Percentiles rank a stretch among this genome's conserved stretches.
Conservation (phyloP, 2,797 vertebrate species). For the Leuciscus waleckii region DNA sequence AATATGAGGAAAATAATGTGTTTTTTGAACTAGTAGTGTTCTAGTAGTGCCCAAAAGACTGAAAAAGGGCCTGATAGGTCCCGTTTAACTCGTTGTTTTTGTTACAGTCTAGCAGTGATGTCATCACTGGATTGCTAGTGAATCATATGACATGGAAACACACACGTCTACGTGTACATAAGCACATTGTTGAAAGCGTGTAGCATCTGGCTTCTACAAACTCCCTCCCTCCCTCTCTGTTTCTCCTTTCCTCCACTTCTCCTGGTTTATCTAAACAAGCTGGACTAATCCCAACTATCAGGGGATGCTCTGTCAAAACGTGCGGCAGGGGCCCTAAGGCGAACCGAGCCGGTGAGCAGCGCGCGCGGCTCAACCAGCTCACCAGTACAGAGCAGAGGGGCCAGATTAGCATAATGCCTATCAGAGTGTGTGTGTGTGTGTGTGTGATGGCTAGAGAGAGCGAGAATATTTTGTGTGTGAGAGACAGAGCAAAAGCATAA, state of each 20-base stretch:
- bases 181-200: slow-evolving; percentile 86
- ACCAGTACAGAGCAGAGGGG: slow-evolving; percentile 77
- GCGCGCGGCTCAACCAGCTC: slow-evolving; percentile 80
- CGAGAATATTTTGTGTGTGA: slow-evolving; percentile 29
- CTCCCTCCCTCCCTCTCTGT: slow-evolving; percentile 11
- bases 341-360: slow-evolving; percentile 93
- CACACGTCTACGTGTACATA: not conserved
- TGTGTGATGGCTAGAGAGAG: slow-evolving; percentile 29
- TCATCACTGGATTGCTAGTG: not conserved
- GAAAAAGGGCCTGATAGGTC: not conserved
- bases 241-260: slow-evolving; percentile 86
- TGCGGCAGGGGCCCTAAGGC: slow-evolving; percentile 97
- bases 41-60: no score
- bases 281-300: slow-evolving; percentile 99
- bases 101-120: slow-evolving; percentile 4
- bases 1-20: no score
- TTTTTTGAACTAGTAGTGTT: no score
- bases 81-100: not conserved
- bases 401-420: slow-evolving; percentile 98
- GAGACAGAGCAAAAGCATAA: slow-evolving; percentile 2
- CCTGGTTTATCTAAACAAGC: slow-evolving; percentile 99
- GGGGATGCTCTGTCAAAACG: slow-evolving; percentile 99
- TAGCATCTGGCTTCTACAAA: slow-evolving; percentile 94
- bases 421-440: slow-evolving; percentile 72
- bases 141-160: not conserved